These are phyloP conservation scores for Patiria pectinifera DNA, from an alignment of 53 echinoderm and acorn worm species.

Conservation along the genomic window DNA sequence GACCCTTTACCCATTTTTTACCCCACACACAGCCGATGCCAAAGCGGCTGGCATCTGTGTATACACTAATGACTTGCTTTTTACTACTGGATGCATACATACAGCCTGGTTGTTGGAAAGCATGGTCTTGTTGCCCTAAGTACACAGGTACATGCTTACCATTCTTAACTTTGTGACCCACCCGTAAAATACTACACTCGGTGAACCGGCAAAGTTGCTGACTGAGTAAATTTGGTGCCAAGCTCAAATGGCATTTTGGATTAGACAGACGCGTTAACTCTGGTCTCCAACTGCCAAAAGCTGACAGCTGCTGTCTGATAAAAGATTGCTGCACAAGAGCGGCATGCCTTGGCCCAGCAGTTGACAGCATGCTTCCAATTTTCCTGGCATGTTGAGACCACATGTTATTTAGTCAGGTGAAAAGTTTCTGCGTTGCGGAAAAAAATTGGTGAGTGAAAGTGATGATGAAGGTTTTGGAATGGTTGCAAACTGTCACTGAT, in stretches of 20 bases:
- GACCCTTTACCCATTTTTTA: conserved; percentile 11
- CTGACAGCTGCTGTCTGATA: background rate
- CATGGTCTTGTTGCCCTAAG: background rate
- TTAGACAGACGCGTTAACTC: background rate
- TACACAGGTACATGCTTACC: background rate
- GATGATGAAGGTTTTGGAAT: too few species aligned
- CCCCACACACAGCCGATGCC: conserved; percentile 50
- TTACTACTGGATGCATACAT: background rate
- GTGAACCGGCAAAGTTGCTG: background rate
- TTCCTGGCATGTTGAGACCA: background rate
- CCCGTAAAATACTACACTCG: background rate
- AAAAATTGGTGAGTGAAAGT: too few species aligned
- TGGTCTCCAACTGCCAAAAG: background rate
- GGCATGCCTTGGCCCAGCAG: background rate
- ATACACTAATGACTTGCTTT: background rate
- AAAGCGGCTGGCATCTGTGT: conserved; percentile 13
- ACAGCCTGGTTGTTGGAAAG: background rate
- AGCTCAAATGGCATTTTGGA: background rate
- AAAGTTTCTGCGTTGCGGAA: background rate
- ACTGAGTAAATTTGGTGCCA: background rate
- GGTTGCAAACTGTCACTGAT: background rate
- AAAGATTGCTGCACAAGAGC: background rate
- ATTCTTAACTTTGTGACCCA: background rate
- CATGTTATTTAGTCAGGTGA: background rate
- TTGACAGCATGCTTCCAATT: background rate